phyloP scores from a whole-genome alignment of 2,113 vertebrate genomes.

The Albula glossodonta region DNA sequence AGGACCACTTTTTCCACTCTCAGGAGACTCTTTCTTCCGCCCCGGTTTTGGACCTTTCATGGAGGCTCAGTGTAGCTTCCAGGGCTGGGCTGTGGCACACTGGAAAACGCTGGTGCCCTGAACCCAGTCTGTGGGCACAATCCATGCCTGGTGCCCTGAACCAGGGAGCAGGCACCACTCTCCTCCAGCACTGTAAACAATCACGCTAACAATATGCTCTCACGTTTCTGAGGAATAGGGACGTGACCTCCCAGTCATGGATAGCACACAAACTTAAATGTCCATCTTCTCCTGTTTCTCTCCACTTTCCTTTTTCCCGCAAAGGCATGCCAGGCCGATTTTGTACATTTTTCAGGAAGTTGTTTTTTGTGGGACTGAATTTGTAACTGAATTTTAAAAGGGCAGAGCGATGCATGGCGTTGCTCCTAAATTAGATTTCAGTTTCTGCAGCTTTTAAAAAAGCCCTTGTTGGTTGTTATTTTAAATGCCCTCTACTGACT shows the following conservation, averaged over 20 bases:
- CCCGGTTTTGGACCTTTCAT: constrained; percentile 39
- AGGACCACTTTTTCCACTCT: constrained; percentile 68
- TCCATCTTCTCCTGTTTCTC: not conserved
- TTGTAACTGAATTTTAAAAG: not conserved
- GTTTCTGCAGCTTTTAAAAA: not conserved
- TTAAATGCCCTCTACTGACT: not conserved
- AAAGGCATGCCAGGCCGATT: not conserved
- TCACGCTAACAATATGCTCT: not conserved
- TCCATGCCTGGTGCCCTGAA: not conserved
- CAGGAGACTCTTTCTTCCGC: constrained; percentile 62
- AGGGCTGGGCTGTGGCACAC: not conserved
- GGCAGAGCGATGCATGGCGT: not conserved
- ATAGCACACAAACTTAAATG: not conserved
- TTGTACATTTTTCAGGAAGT: not conserved
- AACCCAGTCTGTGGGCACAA: not conserved
- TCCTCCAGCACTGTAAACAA: not conserved
- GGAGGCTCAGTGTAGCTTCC: constrained; percentile 39
- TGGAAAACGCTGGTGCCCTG: not conserved
- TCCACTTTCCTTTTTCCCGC: not conserved
- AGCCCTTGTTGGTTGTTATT: not conserved
- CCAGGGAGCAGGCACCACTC: not conserved
- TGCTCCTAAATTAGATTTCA: not conserved
- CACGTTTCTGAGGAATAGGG: not conserved
- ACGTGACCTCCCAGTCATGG: not conserved
- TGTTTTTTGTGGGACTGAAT: not conserved